Conservation (phyloP, 1,140 invertebrate species). For the Zaprionus inermis region DNA sequence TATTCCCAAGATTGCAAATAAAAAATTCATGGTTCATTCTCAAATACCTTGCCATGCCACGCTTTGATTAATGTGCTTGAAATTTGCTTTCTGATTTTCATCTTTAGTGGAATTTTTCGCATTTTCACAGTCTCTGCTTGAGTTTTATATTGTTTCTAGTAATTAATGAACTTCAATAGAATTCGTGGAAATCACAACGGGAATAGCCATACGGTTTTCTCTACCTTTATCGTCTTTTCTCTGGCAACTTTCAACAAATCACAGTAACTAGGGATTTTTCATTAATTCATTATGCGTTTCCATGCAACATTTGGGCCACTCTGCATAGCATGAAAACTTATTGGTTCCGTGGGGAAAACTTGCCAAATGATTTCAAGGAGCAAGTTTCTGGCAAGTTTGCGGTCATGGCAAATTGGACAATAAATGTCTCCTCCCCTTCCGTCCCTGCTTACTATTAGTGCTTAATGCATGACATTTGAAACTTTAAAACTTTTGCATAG, state of each 20-base stretch:
- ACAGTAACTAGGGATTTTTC: neutral
- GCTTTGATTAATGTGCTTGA: slow-evolving; percentile 12
- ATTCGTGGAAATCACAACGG: neutral
- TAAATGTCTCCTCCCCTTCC: neutral
- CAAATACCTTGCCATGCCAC: neutral
- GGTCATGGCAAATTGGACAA: slow-evolving; percentile 41
- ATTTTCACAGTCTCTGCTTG: neutral
- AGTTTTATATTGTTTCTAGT: neutral
- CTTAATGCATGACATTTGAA: slow-evolving; percentile 40
- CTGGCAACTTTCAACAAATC: neutral
- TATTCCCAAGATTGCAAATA: slow-evolving; percentile 13
- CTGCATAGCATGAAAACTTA: slow-evolving; percentile 14
- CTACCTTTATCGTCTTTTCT: neutral
- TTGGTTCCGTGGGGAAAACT: slow-evolving; percentile 19
- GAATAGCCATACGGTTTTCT: neutral
- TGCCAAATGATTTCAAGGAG: slow-evolving; percentile 20
- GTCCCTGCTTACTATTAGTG: slow-evolving; percentile 1
- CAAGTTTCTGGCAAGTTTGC: slow-evolving; percentile 34
- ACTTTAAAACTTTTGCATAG: slow-evolving; percentile 48
- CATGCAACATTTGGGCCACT: slow-evolving; percentile 29
- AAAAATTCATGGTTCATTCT: slow-evolving; percentile 18
- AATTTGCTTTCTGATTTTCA: slow-evolving; percentile 5
- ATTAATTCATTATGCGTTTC: slow-evolving; percentile 21
- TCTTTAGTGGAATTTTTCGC: neutral
- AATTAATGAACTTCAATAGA: neutral